Percentiles rank a stretch among this genome's conserved stretches.
Conservation (phyloP, 2,888 invertebrate genomes). For the Empis stercorea region DNA sequence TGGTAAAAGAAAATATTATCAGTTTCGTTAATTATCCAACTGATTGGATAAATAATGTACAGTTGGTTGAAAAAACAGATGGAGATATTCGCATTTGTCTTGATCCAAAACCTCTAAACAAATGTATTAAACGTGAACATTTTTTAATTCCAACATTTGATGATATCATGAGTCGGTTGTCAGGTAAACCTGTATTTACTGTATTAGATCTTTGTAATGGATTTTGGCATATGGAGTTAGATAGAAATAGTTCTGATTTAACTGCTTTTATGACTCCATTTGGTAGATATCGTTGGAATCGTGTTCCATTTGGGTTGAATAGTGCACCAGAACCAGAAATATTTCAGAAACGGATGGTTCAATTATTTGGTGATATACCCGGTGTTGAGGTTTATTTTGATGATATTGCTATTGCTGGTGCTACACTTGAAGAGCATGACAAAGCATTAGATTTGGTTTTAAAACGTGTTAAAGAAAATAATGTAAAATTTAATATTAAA, state of each 20-base stretch:
- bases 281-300: no score
- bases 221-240: no score
- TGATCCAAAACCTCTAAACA: constrained; percentile 18
- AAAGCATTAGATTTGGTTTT: no score
- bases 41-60: no score
- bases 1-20: constrained; percentile 11
- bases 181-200: constrained; percentile 15
- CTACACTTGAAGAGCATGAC: no score
- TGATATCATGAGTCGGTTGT: constrained; percentile 12
- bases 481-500: no score
- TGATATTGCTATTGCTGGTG: constrained; percentile 20
- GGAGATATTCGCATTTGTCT: constrained; percentile 18
- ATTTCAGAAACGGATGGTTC: constrained; percentile 10
- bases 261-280: no score
- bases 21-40: constrained; percentile 6
- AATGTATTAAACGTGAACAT: constrained; percentile 14
- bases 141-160: constrained; percentile 17
- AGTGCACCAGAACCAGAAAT: no score
- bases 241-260: no score
- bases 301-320: no score
- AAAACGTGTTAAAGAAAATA: no score
- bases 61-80: constrained; percentile 14
- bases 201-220: constrained; percentile 17
- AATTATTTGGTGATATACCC: constrained; percentile 20
- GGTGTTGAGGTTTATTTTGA: constrained; percentile 21